Evolutionary conservation across 1,140 invertebrate genomes (phyloP).

Genomic region (Aphelenchoides fujianensis): DNA sequence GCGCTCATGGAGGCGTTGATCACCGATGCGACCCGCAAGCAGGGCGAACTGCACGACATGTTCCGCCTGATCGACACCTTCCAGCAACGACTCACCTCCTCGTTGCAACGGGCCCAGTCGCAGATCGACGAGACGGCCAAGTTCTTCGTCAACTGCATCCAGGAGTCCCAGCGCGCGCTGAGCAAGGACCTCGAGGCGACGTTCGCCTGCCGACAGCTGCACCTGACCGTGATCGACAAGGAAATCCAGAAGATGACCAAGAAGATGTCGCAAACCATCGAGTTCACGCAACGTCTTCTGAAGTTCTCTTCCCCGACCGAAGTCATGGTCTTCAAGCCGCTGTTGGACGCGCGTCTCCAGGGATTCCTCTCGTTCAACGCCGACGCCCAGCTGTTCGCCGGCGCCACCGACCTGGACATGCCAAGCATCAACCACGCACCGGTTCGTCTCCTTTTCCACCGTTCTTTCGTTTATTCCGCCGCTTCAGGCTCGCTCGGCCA

Average conservation of each 20-base stretch:
- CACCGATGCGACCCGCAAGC: slow-evolving; percentile 71
- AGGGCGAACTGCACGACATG: slow-evolving; percentile 56
- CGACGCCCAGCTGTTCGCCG: slow-evolving; percentile 67
- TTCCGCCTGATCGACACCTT: slow-evolving; percentile 60
- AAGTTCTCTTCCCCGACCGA: slow-evolving; percentile 84
- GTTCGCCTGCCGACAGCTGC: slow-evolving; percentile 73
- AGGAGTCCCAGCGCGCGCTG: slow-evolving; percentile 86
- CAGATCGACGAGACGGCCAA: slow-evolving; percentile 89
- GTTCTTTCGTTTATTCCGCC: too few species aligned
- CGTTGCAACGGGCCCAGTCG: slow-evolving; percentile 68
- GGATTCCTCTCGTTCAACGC: slow-evolving; percentile 78
- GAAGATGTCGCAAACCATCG: slow-evolving; percentile 85
- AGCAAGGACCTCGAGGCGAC: slow-evolving; percentile 88
- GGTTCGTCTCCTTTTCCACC: too few species aligned
- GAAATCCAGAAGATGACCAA: slow-evolving; percentile 90
- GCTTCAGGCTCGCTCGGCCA: slow-evolving; percentile 34
- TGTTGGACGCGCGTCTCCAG: slow-evolving; percentile 84
- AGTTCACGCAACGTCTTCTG: slow-evolving; percentile 84
- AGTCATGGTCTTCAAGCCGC: slow-evolving; percentile 86
- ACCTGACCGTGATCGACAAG: slow-evolving; percentile 78
- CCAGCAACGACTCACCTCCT: slow-evolving; percentile 50
- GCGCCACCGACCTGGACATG: neutral
- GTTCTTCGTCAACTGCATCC: slow-evolving; percentile 75
- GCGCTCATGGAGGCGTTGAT: slow-evolving; percentile 64
- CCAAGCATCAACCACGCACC: slow-evolving; percentile 1